Evolutionary conservation across 1,140 invertebrate species (phyloP), one percentile per base, ranked within the genome.

Genomic region (Conus betulinus): DNA sequence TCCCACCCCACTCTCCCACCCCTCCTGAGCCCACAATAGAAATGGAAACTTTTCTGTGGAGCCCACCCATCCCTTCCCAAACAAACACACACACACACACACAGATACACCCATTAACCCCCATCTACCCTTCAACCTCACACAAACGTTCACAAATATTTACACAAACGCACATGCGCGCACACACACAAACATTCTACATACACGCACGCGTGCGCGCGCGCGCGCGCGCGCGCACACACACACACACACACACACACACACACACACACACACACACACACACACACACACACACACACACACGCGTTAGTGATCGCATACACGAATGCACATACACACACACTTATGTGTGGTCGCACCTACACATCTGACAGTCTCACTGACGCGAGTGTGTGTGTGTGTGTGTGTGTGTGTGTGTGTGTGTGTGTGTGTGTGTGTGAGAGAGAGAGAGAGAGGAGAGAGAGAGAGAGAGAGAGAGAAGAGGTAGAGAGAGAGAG

Each of bases 241-340:
- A 74, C 71, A 25, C 71, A 74, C 71, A 20, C 71, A 74, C 71
- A 74, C 71, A 74, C 71, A 74, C 71, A 60, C 57, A 60, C 15
- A 60, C 57, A 60, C 15, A 60, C 8, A 60, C 15, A 60, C 57
- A 60, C 57, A 60, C 57, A 60, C 57, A 60, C 8, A 60, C 57
- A 60, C 15, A 60, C 57, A 60, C 15, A 15, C 57, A 60, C 57
- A 60, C 57, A 15, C 57, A 60, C 57, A 15, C 57, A 60, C 57
- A 15, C 57, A 60, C 57, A 15, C 57, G 4, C 57, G 55, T 13
- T 7, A 6, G 55, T 57, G 13, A 8, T 0, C 57, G 4, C 57
- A 60, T 4, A 74, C 71, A 74, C 71, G 20, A 5, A 23, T 6
- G 7, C 71, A 23, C 71, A 23, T 7, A 23, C 71, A 74, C 71